These are phyloP conservation scores for Phalanger gymnotis DNA, from an alignment of 2,797 vertebrate species.

Conservation along the genomic window DNA sequence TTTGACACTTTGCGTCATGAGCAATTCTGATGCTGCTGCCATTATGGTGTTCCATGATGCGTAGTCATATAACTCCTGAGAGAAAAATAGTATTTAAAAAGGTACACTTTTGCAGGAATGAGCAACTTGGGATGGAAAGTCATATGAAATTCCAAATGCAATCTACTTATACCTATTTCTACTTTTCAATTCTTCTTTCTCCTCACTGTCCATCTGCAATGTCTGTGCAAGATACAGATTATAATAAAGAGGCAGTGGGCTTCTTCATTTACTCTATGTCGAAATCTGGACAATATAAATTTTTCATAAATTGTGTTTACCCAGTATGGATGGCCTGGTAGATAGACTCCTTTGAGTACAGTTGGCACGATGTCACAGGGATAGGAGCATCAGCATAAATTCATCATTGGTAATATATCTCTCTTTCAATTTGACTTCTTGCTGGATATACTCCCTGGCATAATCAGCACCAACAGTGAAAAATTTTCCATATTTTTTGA, in stretches of 20 bases:
- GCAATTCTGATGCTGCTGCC: background rate
- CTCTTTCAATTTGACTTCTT: background rate
- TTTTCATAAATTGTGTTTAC: background rate
- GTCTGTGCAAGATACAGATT: background rate
- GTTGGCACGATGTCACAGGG: background rate
- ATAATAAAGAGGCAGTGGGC: background rate
- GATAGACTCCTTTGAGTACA: background rate
- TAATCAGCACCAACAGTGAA: background rate
- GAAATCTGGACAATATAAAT: background rate
- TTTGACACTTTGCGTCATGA: background rate
- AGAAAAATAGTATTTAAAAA: background rate
- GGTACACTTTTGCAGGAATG: background rate
- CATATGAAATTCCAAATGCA: background rate
- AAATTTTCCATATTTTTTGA: background rate
- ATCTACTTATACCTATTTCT: background rate
- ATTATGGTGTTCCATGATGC: background rate
- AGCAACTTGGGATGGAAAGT: background rate
- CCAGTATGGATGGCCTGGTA: background rate
- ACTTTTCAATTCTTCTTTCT: background rate
- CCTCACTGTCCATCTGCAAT: background rate
- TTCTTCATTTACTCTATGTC: background rate
- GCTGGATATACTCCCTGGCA: background rate
- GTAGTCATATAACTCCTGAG: background rate
- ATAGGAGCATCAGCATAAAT: background rate
- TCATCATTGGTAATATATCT: background rate